Base-by-base conservation (phyloP, 1,140 invertebrate genomes). In the Drosophila ficusphila region DNA sequence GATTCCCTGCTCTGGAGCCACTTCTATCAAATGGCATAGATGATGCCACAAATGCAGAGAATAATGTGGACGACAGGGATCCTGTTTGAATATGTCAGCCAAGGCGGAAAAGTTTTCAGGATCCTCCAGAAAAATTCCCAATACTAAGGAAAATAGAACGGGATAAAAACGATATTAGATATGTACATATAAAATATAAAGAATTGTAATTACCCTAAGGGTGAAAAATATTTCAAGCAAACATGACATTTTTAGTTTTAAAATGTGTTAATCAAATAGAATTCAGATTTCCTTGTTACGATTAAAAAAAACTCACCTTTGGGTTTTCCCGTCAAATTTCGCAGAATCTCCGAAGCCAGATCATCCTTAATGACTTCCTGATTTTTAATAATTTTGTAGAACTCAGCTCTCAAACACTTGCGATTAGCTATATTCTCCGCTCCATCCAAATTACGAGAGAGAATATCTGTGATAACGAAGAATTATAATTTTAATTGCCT, bases 261-360 rank as follows among this genome's bases (percentile, higher is more conserved):
- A n/a, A n/a, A n/a, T n/a, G n/a, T n/a, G n/a, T n/a, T n/a, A n/a
- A n/a, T n/a, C n/a, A n/a, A 23, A 23, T 23, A 23, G 5, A 23
- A 23, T 23, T 3, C 23, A 23, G 2, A 23, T 23, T 23, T 5
- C 2, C 5, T 23, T 2, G 5, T 23, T 23, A 23, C 5, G 2
- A 23, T 23, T 5, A 2, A 23, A 23, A 23, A n/a, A 4, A 21
- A 7, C 60, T 60, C 46, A 88, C 88, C 79, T 16, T 83, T 73
- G 7, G 88, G 58, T 23, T 90, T 83, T 4, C 83, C 48, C 0
- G 82, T 72, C 12, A 90, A 62, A 52, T 90, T 90, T 0, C 72
- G 47, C 3, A 90, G 29, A 18, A 90, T 83, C 44, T 89, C 78
- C 3, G 77, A 71, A 6, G 57, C 34, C 18, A 83, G 19, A 5